phyloP scores from a whole-genome alignment of 2,797 vertebrate genomes.

The Pagetopsis macropterus region DNA sequence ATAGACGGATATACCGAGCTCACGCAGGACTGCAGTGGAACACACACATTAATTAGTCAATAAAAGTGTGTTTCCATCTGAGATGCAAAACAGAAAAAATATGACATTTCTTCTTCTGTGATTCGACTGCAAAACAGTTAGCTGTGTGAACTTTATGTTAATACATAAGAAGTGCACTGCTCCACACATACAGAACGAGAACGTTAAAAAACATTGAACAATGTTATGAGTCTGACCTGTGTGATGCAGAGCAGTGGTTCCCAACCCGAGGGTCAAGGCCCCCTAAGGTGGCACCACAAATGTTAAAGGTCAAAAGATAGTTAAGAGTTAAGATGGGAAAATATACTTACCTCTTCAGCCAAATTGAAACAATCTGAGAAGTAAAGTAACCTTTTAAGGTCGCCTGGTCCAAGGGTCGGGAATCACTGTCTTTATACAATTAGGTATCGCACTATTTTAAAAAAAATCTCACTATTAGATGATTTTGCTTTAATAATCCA shows the following conservation, averaged over 20 bases:
- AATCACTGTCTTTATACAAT: constrained; percentile 3
- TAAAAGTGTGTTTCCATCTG: constrained; percentile 11
- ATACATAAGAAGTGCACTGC: background rate
- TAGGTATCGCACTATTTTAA: constrained; percentile 16
- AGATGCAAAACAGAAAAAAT: constrained; percentile 7
- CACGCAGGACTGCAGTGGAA: constrained; percentile 25
- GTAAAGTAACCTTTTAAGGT: background rate
- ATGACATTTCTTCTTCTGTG: constrained; percentile 10
- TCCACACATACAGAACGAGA: background rate
- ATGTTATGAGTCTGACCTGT: constrained; percentile 13
- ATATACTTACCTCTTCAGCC: background rate
- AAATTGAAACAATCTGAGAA: background rate
- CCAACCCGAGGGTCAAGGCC: background rate
- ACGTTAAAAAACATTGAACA: constrained; percentile 4
- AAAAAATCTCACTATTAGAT: background rate
- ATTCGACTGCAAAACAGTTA: background rate
- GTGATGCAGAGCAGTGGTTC: constrained; percentile 6
- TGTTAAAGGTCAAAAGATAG: background rate
- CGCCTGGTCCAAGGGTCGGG: constrained; percentile 3
- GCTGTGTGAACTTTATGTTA: background rate
- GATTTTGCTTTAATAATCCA: constrained; percentile 18
- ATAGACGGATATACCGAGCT: constrained; percentile 41
- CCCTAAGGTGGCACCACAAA: background rate
- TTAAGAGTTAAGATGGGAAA: too few species aligned
- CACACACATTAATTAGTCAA: constrained; percentile 30